Evolutionary conservation across 2,113 vertebrate species (phyloP).

Genomic region (Synodontis membranacea): DNA sequence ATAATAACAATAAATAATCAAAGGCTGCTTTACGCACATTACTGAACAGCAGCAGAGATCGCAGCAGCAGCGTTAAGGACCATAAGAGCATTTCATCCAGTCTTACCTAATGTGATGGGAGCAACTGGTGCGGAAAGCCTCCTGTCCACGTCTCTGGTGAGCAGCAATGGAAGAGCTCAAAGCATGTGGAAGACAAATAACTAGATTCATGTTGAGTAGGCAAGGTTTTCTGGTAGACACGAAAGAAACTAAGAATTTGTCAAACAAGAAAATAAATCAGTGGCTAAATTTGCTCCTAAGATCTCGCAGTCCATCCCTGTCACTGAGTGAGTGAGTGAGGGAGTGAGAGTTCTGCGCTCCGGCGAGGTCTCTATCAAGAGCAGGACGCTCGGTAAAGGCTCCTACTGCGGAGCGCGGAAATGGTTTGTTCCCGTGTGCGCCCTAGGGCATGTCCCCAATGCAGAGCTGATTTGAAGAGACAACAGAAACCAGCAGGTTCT

Average conservation of each 20-base stretch:
- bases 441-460: constrained; percentile 78
- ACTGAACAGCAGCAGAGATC: not conserved
- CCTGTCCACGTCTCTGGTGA: constrained; percentile 66
- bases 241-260: not conserved
- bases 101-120: constrained; percentile 81
- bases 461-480: constrained; percentile 86
- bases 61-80: not conserved
- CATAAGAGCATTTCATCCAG: not conserved
- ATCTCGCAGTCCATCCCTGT: constrained; percentile 68
- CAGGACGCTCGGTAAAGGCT: constrained; percentile 73
- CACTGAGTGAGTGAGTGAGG: constrained; percentile 38
- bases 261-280: constrained; percentile 50
- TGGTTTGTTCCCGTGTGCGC: constrained; percentile 82
- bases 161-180: constrained; percentile 69
- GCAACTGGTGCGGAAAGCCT: constrained; percentile 72
- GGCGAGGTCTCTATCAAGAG: constrained; percentile 75
- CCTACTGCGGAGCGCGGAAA: constrained; percentile 82
- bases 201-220: constrained; percentile 60
- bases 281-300: constrained; percentile 69
- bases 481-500: constrained; percentile 76
- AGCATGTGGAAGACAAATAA: constrained; percentile 74
- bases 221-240: constrained; percentile 16
- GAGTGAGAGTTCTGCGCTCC: constrained; percentile 70
- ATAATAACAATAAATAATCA: not conserved
- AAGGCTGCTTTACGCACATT: not conserved